Conservation (phyloP, 2,113 vertebrate genomes). For the Paradoxurus hermaphroditus region DNA sequence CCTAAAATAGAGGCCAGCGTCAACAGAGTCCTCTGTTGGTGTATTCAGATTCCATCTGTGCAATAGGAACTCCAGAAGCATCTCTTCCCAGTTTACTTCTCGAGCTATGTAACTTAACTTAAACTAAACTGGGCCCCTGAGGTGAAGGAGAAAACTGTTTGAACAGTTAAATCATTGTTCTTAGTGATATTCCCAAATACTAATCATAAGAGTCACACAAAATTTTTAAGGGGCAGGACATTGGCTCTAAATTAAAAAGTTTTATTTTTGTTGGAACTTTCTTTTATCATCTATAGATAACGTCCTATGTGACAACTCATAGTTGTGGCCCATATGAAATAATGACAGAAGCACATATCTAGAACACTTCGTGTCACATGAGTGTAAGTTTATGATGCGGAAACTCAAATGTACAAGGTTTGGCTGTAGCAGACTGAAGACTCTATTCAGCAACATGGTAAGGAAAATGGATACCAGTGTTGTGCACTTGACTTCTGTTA, state of each 20-base stretch:
- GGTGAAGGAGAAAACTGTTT: background rate
- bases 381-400: background rate
- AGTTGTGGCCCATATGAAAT: background rate
- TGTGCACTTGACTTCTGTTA: background rate
- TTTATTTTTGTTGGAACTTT: background rate
- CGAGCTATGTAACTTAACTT: no score
- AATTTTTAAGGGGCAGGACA: background rate
- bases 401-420: background rate
- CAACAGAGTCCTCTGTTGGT: background rate
- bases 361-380: background rate
- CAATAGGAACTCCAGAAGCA: background rate
- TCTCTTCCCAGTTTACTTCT: background rate
- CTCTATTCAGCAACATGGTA: no score
- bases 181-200: background rate
- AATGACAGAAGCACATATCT: background rate
- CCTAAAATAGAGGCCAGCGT: background rate
- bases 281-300: background rate
- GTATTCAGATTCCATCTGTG: background rate
- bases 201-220: background rate
- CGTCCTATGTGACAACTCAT: background rate
- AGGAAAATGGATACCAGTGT: background rate
- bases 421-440: background rate
- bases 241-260: background rate
- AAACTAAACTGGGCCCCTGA: background rate
- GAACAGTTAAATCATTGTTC: background rate